Evolutionary conservation across 2,113 vertebrate species (phyloP).

Genomic region (Falco punctatus): DNA sequence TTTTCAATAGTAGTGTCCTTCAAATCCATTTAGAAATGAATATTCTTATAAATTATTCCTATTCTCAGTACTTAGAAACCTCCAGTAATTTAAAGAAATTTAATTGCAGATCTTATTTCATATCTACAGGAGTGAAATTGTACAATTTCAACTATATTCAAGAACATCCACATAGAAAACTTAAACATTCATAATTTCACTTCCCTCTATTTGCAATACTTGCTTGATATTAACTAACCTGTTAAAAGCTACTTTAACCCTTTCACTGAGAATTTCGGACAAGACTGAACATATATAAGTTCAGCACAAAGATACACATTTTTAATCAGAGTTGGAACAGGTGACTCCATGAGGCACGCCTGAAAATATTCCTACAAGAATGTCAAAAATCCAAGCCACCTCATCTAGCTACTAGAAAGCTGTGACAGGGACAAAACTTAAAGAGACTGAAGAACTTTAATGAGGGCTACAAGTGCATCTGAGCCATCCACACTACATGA

Average conservation of each 20-base stretch:
- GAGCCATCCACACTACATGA: rapidly evolving
- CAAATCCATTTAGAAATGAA: background rate
- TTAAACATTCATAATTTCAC: background rate
- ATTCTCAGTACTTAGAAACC: background rate
- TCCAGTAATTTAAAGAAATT: background rate
- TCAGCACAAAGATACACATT: background rate
- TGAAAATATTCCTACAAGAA: background rate
- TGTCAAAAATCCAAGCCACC: background rate
- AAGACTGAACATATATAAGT: rapidly evolving
- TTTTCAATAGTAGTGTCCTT: background rate
- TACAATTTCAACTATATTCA: background rate
- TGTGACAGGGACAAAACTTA: background rate
- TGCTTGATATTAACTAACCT: background rate
- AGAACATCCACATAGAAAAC: background rate
- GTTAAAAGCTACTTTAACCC: background rate
- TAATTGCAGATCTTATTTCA: no score
- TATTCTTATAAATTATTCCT: background rate
- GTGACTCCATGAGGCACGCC: background rate
- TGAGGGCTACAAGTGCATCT: rapidly evolving
- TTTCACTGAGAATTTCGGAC: background rate
- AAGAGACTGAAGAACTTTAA: background rate
- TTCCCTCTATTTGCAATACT: background rate
- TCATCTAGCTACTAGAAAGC: background rate
- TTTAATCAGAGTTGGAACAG: background rate
- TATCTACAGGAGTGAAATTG: background rate